These are phyloP conservation scores for Hippocampus barbouri DNA, from an alignment of 2,113 vertebrate species.

Conservation along the genomic window DNA sequence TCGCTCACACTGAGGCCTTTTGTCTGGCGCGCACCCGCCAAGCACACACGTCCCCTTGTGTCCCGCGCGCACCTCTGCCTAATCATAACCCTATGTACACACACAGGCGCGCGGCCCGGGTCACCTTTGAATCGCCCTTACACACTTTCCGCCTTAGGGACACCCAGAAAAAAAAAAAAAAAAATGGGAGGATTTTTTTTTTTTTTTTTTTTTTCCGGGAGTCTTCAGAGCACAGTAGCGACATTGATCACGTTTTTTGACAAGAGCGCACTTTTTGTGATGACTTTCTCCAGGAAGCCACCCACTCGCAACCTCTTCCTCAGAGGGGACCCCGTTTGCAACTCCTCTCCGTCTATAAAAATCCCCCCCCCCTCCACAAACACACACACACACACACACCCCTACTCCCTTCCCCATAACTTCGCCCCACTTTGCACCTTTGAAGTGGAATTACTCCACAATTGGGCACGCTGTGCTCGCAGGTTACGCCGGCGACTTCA, in stretches of 20 bases:
- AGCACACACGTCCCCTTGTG: constrained; percentile 39
- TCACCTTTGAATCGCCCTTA: constrained; percentile 18
- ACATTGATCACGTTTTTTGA: constrained; percentile 1
- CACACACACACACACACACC: too few species aligned
- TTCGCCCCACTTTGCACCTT: constrained; percentile 48
- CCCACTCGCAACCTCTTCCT: constrained; percentile 32
- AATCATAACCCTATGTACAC: constrained; percentile 10
- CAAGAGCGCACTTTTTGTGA: background rate
- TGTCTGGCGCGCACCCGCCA: constrained; percentile 58
- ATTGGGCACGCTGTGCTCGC: constrained; percentile 67
- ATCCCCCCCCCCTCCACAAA: constrained; percentile 4
- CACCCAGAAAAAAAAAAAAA: constrained; percentile 2
- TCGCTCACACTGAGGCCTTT: constrained; percentile 83
- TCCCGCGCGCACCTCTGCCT: constrained; percentile 43
- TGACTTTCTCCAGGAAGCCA: background rate
- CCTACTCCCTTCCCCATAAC: too few species aligned
- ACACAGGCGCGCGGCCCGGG: constrained; percentile 25
- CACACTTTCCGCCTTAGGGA: background rate
- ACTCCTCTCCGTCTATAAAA: constrained; percentile 70
- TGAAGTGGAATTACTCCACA: constrained; percentile 76
- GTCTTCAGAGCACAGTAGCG: background rate
- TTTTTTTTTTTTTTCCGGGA: background rate
- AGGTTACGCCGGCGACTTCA: constrained; percentile 74
- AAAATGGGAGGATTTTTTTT: background rate
- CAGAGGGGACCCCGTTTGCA: constrained; percentile 48